Evolutionary conservation across 2,113 vertebrate species (phyloP).

Genomic region (Pteruthius melanotis): DNA sequence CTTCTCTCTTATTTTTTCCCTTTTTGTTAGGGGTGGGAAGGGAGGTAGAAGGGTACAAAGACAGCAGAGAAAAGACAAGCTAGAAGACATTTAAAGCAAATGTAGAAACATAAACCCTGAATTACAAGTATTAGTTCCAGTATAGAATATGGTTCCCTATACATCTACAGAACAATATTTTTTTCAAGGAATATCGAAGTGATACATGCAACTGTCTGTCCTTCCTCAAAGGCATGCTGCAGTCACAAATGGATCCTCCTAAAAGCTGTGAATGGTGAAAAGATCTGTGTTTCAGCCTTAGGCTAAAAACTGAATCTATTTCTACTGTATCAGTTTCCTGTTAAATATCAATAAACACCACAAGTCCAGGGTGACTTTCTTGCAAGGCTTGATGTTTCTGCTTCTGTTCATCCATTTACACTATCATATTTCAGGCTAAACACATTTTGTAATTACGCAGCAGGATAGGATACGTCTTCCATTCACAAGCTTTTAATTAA

Average conservation of each 20-base stretch:
- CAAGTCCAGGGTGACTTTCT: not conserved
- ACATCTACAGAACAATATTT: not conserved
- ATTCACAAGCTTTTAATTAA: conserved; percentile 29
- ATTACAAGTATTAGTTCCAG: not conserved
- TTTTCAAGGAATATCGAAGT: not conserved
- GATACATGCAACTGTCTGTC: not conserved
- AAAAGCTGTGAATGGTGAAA: not conserved
- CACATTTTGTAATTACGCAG: conserved; percentile 24
- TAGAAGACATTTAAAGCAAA: not conserved
- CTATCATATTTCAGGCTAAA: not conserved
- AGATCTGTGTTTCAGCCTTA: not conserved
- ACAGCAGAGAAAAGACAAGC: not conserved
- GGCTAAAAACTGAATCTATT: not conserved
- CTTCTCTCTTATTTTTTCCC: not conserved
- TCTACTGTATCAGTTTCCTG: not conserved
- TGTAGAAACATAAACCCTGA: not conserved
- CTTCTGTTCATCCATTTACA: not conserved
- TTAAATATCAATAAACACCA: conserved; percentile 12
- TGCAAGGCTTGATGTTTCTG: not conserved
- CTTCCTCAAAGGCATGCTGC: not conserved
- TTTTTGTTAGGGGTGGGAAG: not conserved
- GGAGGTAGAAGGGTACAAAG: not conserved
- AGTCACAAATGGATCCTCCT: not conserved
- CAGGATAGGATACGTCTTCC: not conserved
- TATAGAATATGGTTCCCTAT: not conserved